Percentiles rank a stretch among this genome's conserved stretches.
Evolutionary conservation across 2,797 vertebrate genomes (phyloP).

Genomic region (Momotus momota): DNA sequence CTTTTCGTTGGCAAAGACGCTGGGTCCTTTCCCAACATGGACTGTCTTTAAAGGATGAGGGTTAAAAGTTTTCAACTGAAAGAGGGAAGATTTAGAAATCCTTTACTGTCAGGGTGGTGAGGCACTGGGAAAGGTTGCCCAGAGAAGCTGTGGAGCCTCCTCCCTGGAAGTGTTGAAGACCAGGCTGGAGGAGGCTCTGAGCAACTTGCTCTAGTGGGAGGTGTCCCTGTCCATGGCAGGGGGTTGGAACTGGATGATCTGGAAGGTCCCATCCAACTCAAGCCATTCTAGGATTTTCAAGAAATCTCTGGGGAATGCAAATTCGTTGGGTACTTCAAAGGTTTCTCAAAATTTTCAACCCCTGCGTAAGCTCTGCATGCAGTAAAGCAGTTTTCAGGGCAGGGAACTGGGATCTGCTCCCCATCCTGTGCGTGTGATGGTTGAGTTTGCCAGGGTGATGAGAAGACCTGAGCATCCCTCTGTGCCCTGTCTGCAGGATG

Average conservation of each 20-base stretch:
- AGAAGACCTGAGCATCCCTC: not conserved
- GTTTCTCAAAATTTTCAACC: not conserved
- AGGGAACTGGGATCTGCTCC: not conserved
- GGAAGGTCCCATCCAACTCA: not conserved
- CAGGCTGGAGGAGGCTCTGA: not conserved
- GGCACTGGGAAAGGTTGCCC: not conserved
- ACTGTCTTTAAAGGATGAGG: not conserved
- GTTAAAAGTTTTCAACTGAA: not conserved
- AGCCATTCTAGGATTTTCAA: not conserved
- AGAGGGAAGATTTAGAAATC: not conserved
- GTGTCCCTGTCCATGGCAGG: not conserved
- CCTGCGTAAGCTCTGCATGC: not conserved
- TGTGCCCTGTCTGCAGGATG: not conserved
- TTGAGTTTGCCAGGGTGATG: not conserved
- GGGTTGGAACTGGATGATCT: not conserved
- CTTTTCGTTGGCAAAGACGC: not conserved
- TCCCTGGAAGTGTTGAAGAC: not conserved
- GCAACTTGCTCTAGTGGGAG: not conserved
- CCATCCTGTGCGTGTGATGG: not conserved
- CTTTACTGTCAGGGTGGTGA: not conserved
- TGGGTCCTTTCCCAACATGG: not conserved
- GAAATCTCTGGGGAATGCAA: not conserved
- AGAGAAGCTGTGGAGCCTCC: not conserved
- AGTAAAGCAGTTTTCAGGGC: not conserved
- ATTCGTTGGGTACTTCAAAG: not conserved